phyloP scores from a whole-genome alignment of 2,888 invertebrate species.

The Eupeodes luniger region DNA sequence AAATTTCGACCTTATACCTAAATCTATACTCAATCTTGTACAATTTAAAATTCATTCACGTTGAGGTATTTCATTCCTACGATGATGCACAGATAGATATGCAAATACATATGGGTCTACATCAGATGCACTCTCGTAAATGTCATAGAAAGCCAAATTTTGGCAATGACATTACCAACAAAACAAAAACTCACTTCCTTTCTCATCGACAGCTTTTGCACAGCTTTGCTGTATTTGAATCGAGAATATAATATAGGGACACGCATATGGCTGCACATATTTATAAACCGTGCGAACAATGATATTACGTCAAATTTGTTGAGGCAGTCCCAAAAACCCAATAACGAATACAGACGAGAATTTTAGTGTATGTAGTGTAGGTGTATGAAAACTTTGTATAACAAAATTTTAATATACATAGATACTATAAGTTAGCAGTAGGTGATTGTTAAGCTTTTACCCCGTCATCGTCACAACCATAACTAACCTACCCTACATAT shows the following conservation, averaged over 20 bases:
- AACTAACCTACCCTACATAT: constrained; percentile 55
- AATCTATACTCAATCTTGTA: no score
- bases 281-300: not conserved
- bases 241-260: not conserved
- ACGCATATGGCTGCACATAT: not conserved
- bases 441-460: constrained; percentile 53
- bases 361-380: constrained; percentile 6
- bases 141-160: constrained; percentile 66
- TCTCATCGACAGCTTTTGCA: constrained; percentile 7
- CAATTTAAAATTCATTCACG: constrained; percentile 55
- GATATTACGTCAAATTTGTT: constrained; percentile 48
- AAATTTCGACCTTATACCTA: no score
- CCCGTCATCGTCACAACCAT: constrained; percentile 36
- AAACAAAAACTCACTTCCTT: constrained; percentile 12
- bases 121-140: constrained; percentile 25
- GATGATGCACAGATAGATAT: not conserved
- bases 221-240: not conserved
- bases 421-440: not conserved
- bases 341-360: constrained; percentile 1
- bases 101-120: constrained; percentile 1
- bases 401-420: constrained; percentile 29
- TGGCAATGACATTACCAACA: constrained; percentile 72
- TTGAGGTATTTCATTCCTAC: not conserved
- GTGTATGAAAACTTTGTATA: constrained; percentile 25
- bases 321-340: constrained; percentile 55